These are phyloP conservation scores for Parambassis ranga DNA, from an alignment of 2,797 vertebrate genomes.

Conservation along the genomic window DNA sequence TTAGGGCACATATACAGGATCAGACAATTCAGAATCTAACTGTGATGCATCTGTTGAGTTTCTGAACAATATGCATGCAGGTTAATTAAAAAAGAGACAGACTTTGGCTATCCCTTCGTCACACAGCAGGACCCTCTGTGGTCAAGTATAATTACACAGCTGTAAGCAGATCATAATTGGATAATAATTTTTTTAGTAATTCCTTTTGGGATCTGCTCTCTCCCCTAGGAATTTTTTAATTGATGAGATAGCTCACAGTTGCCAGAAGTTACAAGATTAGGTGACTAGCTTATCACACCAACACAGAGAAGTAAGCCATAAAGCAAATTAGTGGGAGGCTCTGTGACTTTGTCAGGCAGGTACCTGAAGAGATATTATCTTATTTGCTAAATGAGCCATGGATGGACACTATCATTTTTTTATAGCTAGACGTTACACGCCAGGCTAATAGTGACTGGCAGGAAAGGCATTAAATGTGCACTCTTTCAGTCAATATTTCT, in stretches of 20 bases:
- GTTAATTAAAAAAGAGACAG: conserved; percentile 71
- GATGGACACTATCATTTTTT: conserved; percentile 48
- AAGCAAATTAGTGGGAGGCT: conserved; percentile 67
- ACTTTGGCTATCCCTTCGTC: conserved; percentile 47
- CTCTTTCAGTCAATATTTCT: conserved; percentile 13
- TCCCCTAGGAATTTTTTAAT: conserved; percentile 68
- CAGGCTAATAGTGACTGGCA: conserved; percentile 3
- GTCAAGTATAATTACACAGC: conserved; percentile 74
- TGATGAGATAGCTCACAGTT: conserved; percentile 68
- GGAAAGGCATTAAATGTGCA: not conserved
- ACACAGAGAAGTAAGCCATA: conserved; percentile 59
- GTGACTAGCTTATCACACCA: conserved; percentile 62
- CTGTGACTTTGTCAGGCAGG: conserved; percentile 61
- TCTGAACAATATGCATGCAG: conserved; percentile 39
- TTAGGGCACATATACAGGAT: conserved; percentile 5
- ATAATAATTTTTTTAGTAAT: conserved; percentile 66
- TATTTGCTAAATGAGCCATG: conserved; percentile 68
- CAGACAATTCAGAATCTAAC: not conserved
- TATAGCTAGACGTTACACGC: conserved; percentile 29
- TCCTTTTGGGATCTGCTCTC: conserved; percentile 64
- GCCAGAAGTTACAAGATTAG: conserved; percentile 70
- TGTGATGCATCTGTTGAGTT: conserved; percentile 20
- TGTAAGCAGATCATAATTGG: conserved; percentile 70
- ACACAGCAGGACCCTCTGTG: conserved; percentile 54
- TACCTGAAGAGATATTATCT: conserved; percentile 60